Conservation (phyloP, 1,140 invertebrate genomes). For the Ceratina calcarata region DNA sequence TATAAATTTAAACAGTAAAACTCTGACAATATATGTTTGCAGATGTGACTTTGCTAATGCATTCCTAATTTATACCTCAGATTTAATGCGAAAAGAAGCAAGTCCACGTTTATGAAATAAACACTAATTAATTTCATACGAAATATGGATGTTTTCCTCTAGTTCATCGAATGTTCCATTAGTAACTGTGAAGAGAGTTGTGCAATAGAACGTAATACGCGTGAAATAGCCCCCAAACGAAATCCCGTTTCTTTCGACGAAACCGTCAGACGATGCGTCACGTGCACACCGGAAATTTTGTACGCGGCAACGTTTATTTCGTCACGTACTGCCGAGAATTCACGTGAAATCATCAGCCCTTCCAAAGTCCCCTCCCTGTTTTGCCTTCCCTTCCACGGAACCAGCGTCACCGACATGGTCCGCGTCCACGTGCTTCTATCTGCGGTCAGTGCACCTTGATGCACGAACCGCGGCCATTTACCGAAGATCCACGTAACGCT, state of each 20-base stretch:
- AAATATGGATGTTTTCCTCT: background rate
- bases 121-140: no score
- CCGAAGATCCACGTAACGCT: slow-evolving; percentile 64
- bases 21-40: no score
- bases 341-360: slow-evolving; percentile 61
- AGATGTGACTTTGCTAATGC: no score
- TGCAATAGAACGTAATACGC: background rate
- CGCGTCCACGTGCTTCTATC: slow-evolving; percentile 67
- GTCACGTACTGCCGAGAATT: slow-evolving; percentile 40
- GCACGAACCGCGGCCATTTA: slow-evolving; percentile 64
- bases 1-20: background rate
- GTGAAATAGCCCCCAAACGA: background rate
- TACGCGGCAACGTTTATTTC: slow-evolving; percentile 40
- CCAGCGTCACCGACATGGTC: slow-evolving; percentile 45
- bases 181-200: background rate
- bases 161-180: background rate
- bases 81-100: no score
- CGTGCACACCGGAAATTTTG: slow-evolving; percentile 35
- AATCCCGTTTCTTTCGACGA: slow-evolving; percentile 15
- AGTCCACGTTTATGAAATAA: no score
- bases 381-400: slow-evolving; percentile 34
- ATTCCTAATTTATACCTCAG: no score
- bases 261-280: background rate
- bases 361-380: slow-evolving; percentile 22
- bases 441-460: slow-evolving; percentile 67